These are phyloP conservation scores for Corythornis vintsioides DNA, from an alignment of 2,113 vertebrate species.

Conservation along the genomic window DNA sequence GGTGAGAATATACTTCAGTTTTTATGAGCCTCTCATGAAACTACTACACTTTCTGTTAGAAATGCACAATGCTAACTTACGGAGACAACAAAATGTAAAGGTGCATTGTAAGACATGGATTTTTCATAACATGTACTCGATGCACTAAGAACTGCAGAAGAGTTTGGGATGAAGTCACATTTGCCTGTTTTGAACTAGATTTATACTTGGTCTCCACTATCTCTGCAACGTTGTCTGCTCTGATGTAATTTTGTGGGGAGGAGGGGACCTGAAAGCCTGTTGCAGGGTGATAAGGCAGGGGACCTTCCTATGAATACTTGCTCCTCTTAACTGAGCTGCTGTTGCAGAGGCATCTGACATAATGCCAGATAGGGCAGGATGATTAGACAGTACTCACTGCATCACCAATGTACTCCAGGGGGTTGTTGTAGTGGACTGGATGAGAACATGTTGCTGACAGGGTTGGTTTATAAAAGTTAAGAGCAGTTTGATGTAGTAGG, in stretches of 20 bases:
- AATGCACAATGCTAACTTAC: not conserved
- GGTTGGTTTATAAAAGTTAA: not conserved
- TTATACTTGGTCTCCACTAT: not conserved
- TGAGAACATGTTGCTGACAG: not conserved
- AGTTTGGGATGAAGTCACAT: not conserved
- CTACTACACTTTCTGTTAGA: not conserved
- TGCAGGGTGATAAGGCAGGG: not conserved
- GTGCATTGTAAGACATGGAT: not conserved
- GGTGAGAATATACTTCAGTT: not conserved
- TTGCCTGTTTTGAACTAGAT: not conserved
- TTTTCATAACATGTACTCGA: not conserved
- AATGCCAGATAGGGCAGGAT: not conserved
- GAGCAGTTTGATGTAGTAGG: not conserved
- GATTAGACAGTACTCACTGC: not conserved
- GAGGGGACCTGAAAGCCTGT: not conserved
- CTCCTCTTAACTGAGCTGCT: not conserved
- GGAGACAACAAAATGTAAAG: not conserved
- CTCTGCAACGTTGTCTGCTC: not conserved
- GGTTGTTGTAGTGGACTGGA: not conserved
- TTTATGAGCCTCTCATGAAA: not conserved
- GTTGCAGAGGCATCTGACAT: not conserved
- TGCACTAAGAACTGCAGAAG: not conserved
- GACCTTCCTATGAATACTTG: not conserved
- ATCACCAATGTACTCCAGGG: not conserved
- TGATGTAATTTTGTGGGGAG: not conserved